Base-by-base conservation (phyloP, 2,888 invertebrate genomes). In the Parnassius apollo region DNA sequence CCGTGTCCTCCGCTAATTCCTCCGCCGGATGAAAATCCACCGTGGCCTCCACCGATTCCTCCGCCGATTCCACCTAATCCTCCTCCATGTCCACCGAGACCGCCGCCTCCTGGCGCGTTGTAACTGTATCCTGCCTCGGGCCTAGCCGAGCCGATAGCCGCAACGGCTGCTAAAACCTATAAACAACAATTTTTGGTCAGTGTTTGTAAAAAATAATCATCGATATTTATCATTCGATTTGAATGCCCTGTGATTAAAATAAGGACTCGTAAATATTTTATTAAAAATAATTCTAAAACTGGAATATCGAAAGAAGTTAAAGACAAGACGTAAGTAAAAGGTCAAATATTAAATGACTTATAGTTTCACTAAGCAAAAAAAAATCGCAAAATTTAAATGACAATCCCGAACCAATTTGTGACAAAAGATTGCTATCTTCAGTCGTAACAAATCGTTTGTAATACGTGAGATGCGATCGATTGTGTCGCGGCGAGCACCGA, bases 121-220 rank as follows among this genome's bases (percentile, higher is more conserved):
- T 92, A 93, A 82, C 93, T 93, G 83, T 93, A 93, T 74, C 93
- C 93, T 77, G 93, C 93, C 83, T 94, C 93, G 80, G 94, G 94
- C 66, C 93, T 88, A 63, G 93, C 93, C 80, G 93, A 91, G 78
- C 92, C 92, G 80, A 93, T 85, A 64, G 93, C 92, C 85, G 93
- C 87, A 69, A 93, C 88, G 83, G 91, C 92, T 75, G 91, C 91
- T 75, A 91, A 83, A 83, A 91, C 91, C 91, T 91, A 82, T 75
- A 70, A 72, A 49, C 8, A 71, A 80, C 73, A 77, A 80, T 44
- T 57, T 49, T 49, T 22, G 51, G 22, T 59, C 60, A 64, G 45
- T 63, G 13, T 11, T 50, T 35, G 18, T 9, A 51, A 2, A 18
- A 45, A 35, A 35, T 11, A 46, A 51, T 10, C 42, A 7, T 35